These are phyloP conservation scores for Molossus alvarezi DNA, from an alignment of 2,797 vertebrate species.

Conservation along the genomic window DNA sequence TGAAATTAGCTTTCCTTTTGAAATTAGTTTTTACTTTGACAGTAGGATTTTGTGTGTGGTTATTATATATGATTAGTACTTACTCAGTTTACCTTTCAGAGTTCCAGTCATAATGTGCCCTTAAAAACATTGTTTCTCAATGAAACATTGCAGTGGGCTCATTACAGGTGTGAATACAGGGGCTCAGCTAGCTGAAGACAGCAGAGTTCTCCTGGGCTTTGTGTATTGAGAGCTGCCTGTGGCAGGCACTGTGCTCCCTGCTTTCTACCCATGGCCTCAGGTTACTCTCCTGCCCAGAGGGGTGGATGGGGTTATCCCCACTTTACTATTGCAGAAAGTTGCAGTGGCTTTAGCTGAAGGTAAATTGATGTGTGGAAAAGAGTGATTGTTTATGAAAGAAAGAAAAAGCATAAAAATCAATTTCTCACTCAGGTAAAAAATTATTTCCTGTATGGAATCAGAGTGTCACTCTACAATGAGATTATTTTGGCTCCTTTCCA, in stretches of 20 bases:
- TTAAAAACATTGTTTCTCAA: neutral
- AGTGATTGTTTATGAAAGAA: slow-evolving; percentile 9
- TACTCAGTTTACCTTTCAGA: neutral
- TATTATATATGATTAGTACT: neutral
- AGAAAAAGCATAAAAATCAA: neutral
- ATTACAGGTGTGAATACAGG: neutral
- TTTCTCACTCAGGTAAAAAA: neutral
- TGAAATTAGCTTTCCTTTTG: slow-evolving; percentile 10
- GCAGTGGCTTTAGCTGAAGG: neutral
- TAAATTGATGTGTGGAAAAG: neutral
- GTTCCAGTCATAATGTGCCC: neutral
- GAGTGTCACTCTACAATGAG: neutral
- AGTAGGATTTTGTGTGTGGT: neutral
- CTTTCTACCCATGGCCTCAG: neutral
- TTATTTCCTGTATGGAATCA: neutral
- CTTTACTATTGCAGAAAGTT: neutral
- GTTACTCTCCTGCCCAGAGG: neutral
- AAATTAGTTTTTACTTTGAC: neutral
- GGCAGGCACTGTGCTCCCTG: neutral
- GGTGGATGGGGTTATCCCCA: neutral
- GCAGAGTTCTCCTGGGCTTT: neutral
- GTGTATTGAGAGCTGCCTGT: neutral
- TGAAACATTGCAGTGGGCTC: neutral
- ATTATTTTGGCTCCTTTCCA: neutral
- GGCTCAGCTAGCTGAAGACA: neutral